Percentiles rank a stretch among this genome's conserved stretches.
Evolutionary conservation across 2,113 vertebrate genomes (phyloP).

Genomic region (Xenopus laevis): DNA sequence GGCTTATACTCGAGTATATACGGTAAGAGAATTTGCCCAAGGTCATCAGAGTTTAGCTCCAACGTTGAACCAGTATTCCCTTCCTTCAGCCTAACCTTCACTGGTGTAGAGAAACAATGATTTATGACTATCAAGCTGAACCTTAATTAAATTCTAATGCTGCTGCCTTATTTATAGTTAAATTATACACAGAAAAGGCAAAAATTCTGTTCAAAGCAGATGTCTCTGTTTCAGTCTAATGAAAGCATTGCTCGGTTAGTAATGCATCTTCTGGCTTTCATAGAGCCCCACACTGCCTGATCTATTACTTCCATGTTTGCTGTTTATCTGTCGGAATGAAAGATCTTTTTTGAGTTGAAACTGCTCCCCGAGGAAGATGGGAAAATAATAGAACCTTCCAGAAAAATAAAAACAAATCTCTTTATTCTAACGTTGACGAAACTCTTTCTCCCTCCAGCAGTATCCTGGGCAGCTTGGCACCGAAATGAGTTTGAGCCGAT

Average conservation of each 20-base stretch:
- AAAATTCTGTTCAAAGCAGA: neutral
- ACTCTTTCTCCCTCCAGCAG: slow-evolving; percentile 48
- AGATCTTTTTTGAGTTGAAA: slow-evolving; percentile 61
- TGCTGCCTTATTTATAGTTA: neutral
- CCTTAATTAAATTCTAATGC: neutral
- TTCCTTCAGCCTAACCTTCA: too few species aligned
- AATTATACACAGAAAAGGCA: neutral
- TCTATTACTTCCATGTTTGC: slow-evolving; percentile 48
- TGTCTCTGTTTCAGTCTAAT: neutral
- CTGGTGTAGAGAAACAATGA: neutral
- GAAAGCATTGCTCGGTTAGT: neutral
- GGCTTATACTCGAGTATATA: too few species aligned
- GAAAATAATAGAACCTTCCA: slow-evolving; percentile 54
- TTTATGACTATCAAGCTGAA: neutral
- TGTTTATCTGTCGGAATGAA: slow-evolving; percentile 58
- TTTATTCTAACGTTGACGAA: slow-evolving; percentile 50
- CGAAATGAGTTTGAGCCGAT: slow-evolving; percentile 23
- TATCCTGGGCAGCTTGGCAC: slow-evolving; percentile 39
- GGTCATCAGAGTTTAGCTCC: too few species aligned
- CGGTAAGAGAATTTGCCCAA: too few species aligned
- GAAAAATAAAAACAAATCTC: slow-evolving; percentile 54
- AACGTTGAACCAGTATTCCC: too few species aligned
- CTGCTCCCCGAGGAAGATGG: slow-evolving; percentile 53
- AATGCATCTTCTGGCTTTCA: neutral
- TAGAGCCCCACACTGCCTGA: slow-evolving; percentile 53